Evolutionary conservation across 2,113 vertebrate genomes (phyloP).

Genomic region (Myodes glareolus): DNA sequence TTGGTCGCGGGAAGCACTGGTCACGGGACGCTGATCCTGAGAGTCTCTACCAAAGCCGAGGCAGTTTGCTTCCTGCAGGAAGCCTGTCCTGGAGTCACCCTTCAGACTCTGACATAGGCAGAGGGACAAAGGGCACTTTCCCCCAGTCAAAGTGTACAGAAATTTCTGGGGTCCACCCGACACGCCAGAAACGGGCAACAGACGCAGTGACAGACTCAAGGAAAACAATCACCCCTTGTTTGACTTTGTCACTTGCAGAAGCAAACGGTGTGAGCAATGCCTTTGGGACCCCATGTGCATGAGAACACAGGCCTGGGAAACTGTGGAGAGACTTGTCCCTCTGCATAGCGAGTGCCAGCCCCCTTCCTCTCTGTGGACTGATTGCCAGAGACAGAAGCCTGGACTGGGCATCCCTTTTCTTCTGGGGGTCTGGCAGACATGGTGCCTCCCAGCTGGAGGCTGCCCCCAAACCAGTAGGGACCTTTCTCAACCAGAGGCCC

Average conservation of each 20-base stretch:
- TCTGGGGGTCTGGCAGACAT: too few species aligned
- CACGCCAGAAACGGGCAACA: background rate
- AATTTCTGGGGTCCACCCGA: background rate
- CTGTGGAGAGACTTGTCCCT: background rate
- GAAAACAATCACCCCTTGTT: background rate
- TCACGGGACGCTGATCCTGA: too few species aligned
- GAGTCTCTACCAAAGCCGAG: background rate
- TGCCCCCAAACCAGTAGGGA: background rate
- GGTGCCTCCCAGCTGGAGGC: background rate
- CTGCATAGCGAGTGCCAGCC: background rate
- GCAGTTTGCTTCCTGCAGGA: background rate
- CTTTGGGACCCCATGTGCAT: background rate
- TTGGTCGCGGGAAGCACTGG: too few species aligned
- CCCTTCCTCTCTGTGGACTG: background rate
- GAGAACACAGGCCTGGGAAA: background rate
- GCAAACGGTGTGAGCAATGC: background rate
- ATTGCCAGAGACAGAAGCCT: background rate
- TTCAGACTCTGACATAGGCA: background rate
- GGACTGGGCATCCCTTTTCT: background rate
- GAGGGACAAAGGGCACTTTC: background rate
- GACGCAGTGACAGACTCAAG: background rate
- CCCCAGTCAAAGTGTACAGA: background rate
- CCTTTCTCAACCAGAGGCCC: background rate
- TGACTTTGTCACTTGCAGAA: background rate
- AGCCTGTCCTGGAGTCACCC: background rate